Evolutionary conservation across 2,113 vertebrate genomes (phyloP).

Genomic region (Salminus brasiliensis): DNA sequence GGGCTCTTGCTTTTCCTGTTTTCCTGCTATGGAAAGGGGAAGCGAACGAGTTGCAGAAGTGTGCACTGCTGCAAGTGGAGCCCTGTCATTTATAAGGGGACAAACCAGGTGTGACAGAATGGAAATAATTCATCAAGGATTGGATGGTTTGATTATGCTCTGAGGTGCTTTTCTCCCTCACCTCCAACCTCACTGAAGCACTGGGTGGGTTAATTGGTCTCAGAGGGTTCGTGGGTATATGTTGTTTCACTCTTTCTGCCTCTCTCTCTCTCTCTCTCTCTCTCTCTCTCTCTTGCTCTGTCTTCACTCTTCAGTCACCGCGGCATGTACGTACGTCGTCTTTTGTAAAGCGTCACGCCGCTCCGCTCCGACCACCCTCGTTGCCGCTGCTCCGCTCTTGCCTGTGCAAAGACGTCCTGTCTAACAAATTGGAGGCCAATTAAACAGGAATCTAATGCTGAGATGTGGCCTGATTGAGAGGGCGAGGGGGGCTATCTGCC

Average conservation of each 20-base stretch:
- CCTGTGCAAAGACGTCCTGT: neutral
- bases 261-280: neutral
- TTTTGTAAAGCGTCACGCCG: neutral
- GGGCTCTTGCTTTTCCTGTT: neutral
- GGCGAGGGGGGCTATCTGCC: constrained; percentile 16
- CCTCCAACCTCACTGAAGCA: constrained; percentile 36
- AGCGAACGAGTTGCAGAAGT: neutral
- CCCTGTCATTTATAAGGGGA: constrained; percentile 19
- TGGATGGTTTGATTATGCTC: constrained; percentile 50
- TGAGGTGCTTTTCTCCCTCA: constrained; percentile 46
- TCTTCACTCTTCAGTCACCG: neutral
- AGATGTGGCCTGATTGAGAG: constrained; percentile 22
- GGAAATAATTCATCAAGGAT: constrained; percentile 47
- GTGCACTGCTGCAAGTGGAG: neutral
- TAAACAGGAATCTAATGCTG: constrained; percentile 40
- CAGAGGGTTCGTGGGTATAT: constrained; percentile 66
- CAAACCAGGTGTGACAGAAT: constrained; percentile 43
- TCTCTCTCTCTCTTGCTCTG: neutral
- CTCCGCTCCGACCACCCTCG: neutral
- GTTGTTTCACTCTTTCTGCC: constrained; percentile 28
- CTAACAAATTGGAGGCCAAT: constrained; percentile 46
- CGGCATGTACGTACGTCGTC: neutral
- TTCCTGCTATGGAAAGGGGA: neutral
- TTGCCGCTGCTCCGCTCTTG: neutral
- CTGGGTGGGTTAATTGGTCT: constrained; percentile 69